phyloP scores from a whole-genome alignment of 2,797 vertebrate genomes.

The Pagetopsis macropterus region DNA sequence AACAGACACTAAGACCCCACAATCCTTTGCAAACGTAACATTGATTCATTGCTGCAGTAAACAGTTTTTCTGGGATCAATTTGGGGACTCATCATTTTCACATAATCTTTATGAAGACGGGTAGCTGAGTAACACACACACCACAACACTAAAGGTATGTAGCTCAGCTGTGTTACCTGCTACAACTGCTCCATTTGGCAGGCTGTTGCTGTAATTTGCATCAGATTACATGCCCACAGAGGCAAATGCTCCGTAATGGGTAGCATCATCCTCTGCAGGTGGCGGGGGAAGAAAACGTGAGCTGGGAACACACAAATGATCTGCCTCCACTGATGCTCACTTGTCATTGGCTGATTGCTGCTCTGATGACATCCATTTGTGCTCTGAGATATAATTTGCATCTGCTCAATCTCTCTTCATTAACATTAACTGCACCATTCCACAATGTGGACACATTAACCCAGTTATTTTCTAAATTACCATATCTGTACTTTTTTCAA shows the following conservation, averaged over 20 bases:
- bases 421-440: constrained; percentile 67
- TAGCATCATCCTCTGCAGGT: constrained; percentile 75
- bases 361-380: constrained; percentile 70
- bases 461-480: constrained; percentile 72
- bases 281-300: constrained; percentile 52
- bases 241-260: constrained; percentile 72
- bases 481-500: constrained; percentile 46
- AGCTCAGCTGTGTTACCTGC: constrained; percentile 42
- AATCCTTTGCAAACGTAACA: constrained; percentile 39
- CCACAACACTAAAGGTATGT: constrained; percentile 28
- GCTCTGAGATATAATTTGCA: constrained; percentile 59
- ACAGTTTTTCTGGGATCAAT: constrained; percentile 38
- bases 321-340: constrained; percentile 48
- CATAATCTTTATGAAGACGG: constrained; percentile 16
- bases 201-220: constrained; percentile 70
- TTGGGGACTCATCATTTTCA: constrained; percentile 4
- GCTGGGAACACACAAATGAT: constrained; percentile 49
- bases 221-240: constrained; percentile 73
- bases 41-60: constrained; percentile 3
- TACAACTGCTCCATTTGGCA: constrained; percentile 61
- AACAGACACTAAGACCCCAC: constrained; percentile 26
- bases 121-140: constrained; percentile 17
- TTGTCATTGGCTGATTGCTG: constrained; percentile 59
- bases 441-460: constrained; percentile 70
- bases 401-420: constrained; percentile 63